Base-by-base conservation (phyloP, 1,140 invertebrate genomes). In the Platyura marginata region DNA sequence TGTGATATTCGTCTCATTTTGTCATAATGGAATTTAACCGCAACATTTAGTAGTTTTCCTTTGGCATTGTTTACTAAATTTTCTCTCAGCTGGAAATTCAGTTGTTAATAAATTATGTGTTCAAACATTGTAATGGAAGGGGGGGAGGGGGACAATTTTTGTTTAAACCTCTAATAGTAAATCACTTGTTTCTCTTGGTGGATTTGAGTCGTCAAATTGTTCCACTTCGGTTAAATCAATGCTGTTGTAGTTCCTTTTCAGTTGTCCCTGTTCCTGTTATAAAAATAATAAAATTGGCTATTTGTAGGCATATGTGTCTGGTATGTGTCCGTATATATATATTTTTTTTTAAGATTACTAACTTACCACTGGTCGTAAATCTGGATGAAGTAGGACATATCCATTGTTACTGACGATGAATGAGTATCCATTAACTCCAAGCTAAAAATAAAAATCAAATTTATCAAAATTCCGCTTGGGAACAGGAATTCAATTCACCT, bases 381-480 rank as follows among this genome's bases (percentile, higher is more conserved):
- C 75, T 1, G 81, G 82, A 69, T 86, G 83, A 33, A 84, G 63
- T 20, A 88, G 62, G 5, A 97, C 68, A 59, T 95, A 94, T 1
- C 95, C 95, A 61, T 98, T 97, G 59, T 96, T 95, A 46, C 84
- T 94, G 3, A 95, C 82, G 45, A 91, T 81, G 65, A 96, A 95
- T 1, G 87, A 83, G 61, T 94, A 96, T 3, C 86, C 92, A 63
- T 95, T 94, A 0, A 93, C 89, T 18, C 92, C 93, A 34, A 96
- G 73, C 80, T 90, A 53, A 47, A 69, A 68, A 38, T 25, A 52
- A 53, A 38, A 22, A 41, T 9, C 6, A 29, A 29, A n/a, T 21
- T 41, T 44, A 21, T 39, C 34, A 41, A 43, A 15, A 37, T 18
- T 37, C 10, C 8, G 15, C 23, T 29, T 37, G 21, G 6, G 51